Percentiles rank a stretch among this genome's conserved stretches.
Evolutionary conservation across 92 coral and sea anemone species (phyloP).

Genomic region (Paramuricea clavata): DNA sequence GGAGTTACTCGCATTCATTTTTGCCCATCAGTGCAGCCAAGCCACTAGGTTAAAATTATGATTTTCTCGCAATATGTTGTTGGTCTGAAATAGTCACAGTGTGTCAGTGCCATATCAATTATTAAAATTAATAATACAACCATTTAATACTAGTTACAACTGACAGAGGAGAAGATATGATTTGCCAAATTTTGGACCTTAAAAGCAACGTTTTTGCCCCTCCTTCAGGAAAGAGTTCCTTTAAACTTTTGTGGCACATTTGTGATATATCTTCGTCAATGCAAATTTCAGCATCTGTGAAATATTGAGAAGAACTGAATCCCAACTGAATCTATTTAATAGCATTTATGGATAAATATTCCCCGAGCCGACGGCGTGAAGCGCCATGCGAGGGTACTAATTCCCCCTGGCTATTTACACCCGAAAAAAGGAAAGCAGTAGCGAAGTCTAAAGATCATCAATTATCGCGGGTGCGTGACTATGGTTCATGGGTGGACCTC

Average conservation of each 20-base stretch:
- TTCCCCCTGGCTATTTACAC: too few relatives aligned
- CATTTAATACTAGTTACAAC: background rate
- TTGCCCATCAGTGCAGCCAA: too few relatives aligned
- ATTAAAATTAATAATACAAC: background rate
- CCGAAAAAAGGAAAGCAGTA: too few relatives aligned
- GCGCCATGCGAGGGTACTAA: too few relatives aligned
- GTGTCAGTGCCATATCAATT: background rate
- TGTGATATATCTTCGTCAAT: conserved; percentile 6
- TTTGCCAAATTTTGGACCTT: conserved; percentile 20
- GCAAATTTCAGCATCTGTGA: background rate
- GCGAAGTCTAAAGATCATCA: too few relatives aligned
- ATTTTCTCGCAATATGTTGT: background rate
- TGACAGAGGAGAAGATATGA: background rate
- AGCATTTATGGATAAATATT: too few relatives aligned
- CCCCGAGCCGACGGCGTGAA: too few relatives aligned
- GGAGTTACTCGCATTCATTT: too few relatives aligned
- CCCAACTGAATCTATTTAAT: background rate
- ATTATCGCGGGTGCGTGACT: too few relatives aligned
- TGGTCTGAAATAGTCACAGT: background rate
- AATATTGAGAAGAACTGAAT: background rate
- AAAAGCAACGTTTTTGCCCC: background rate
- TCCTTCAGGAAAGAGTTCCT: conserved; percentile 8
- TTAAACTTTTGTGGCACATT: background rate
- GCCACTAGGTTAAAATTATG: too few relatives aligned
- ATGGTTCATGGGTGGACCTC: too few relatives aligned